Conservation (phyloP, 2,797 vertebrate species). For the Trachops cirrhosus region DNA sequence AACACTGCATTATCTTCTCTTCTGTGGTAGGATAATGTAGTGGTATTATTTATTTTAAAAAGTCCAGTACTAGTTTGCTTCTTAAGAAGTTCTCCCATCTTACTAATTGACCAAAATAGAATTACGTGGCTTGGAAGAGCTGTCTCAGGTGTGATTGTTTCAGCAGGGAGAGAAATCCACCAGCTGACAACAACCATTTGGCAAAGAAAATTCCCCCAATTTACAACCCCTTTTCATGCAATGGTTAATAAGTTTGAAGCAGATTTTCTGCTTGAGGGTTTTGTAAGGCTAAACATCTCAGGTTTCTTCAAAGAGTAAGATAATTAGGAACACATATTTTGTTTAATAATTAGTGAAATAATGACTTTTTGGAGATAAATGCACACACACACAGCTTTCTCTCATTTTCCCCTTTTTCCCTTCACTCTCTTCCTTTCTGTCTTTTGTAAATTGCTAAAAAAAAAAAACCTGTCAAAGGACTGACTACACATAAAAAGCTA, state of each 20-base stretch:
- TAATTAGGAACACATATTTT: conserved; percentile 9
- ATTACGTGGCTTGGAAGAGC: not conserved
- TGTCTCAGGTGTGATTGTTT: not conserved
- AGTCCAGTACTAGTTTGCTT: not conserved
- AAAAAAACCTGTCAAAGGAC: not conserved
- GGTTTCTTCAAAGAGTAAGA: conserved; percentile 3
- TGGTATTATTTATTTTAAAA: not conserved
- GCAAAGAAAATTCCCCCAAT: not conserved
- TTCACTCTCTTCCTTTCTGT: not conserved
- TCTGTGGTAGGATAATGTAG: not conserved
- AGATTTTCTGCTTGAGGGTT: not conserved
- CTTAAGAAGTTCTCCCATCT: not conserved
- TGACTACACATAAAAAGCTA: not conserved
- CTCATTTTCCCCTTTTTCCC: not conserved
- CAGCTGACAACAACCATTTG: not conserved
- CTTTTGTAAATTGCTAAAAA: conserved; percentile 27
- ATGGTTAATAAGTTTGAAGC: not conserved
- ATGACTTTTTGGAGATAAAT: conserved; percentile 29
- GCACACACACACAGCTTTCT: not conserved
- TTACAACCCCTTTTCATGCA: not conserved
- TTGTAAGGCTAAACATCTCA: not conserved
- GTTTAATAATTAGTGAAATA: conserved; percentile 33
- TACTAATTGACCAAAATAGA: not conserved
- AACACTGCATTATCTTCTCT: not conserved
- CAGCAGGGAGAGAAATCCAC: not conserved